These are phyloP conservation scores for Vidua chalybeata DNA, from an alignment of 2,113 vertebrate genomes.

Conservation along the genomic window DNA sequence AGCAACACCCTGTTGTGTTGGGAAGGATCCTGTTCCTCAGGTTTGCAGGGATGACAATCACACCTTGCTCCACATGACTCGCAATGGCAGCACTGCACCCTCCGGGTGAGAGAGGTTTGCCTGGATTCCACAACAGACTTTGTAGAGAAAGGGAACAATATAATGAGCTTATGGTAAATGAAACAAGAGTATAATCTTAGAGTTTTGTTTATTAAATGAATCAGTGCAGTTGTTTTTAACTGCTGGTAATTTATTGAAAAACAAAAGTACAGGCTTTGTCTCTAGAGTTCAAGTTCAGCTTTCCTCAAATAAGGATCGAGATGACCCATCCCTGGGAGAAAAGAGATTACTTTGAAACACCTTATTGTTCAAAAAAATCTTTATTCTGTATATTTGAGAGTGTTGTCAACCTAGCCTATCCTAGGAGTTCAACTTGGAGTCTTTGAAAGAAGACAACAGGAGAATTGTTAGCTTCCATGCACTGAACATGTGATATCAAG, in stretches of 20 bases:
- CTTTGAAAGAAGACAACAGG: background rate
- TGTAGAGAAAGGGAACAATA: background rate
- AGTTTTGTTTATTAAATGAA: background rate
- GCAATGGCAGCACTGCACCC: background rate
- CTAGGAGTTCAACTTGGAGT: background rate
- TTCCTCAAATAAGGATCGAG: background rate
- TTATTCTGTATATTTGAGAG: background rate
- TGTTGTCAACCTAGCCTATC: background rate
- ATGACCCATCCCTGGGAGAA: background rate
- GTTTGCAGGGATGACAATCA: constrained; percentile 9
- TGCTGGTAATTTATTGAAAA: background rate
- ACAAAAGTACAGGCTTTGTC: background rate
- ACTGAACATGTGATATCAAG: background rate
- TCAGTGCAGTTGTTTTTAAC: background rate
- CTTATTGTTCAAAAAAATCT: background rate
- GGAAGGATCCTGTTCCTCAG: constrained; percentile 25
- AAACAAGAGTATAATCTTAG: background rate
- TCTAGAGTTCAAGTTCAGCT: background rate
- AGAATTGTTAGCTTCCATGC: background rate
- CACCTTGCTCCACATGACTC: background rate
- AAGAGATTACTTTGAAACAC: background rate
- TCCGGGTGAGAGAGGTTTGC: background rate
- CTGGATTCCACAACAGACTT: background rate
- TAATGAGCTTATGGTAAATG: background rate
- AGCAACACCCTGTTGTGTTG: background rate